Conservation (phyloP, 2,113 vertebrate species). For the Dromas ardeola region DNA sequence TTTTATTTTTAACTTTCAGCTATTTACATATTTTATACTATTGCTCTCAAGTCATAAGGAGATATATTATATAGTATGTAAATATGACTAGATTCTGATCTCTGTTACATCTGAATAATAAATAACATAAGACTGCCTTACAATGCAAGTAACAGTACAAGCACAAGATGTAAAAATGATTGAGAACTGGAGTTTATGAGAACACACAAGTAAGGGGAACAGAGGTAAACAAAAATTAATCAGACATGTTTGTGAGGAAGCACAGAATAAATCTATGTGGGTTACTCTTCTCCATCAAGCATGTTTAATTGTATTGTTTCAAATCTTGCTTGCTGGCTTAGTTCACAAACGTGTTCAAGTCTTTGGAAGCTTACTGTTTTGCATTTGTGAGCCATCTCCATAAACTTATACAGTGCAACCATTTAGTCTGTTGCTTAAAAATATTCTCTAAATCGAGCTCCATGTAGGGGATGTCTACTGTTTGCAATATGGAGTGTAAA, state of each 20-base stretch:
- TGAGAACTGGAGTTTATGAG: not conserved
- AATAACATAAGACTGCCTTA: not conserved
- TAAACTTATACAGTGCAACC: not conserved
- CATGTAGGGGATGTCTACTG: not conserved
- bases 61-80: not conserved
- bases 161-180: constrained; percentile 35
- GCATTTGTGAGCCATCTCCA: not conserved
- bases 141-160: not conserved
- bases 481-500: not conserved
- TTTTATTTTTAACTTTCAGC: not conserved
- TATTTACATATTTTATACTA: not conserved
- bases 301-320: not conserved
- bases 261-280: not conserved
- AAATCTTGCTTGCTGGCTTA: not conserved
- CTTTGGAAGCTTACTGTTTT: not conserved
- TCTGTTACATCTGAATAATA: not conserved
- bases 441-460: not conserved
- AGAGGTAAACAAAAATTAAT: constrained; percentile 28
- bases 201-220: not conserved
- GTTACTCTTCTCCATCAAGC: not conserved
- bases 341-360: not conserved
- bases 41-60: not conserved
- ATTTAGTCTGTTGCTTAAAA: not conserved
- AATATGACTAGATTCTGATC: not conserved
- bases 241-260: not conserved